Conservation (phyloP, 2,888 invertebrate genomes). For the Apotomis turbidana region DNA sequence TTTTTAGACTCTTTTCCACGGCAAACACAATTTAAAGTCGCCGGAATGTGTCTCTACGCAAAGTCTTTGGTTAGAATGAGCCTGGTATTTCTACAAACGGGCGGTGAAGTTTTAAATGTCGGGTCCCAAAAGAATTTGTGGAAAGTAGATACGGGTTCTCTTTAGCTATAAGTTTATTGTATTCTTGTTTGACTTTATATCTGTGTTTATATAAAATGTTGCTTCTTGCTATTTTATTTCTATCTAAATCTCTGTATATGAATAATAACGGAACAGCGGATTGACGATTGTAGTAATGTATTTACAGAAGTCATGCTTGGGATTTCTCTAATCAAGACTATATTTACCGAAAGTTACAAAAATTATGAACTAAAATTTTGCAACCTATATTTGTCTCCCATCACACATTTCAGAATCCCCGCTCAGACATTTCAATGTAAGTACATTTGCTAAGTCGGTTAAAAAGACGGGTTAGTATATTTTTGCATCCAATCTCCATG, state of each 20-base stretch:
- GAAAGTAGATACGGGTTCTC: conserved; percentile 11
- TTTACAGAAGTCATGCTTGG: no score
- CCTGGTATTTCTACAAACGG: conserved; percentile 30
- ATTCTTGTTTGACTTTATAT: not conserved
- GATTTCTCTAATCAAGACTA: no score
- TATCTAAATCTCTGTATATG: no score
- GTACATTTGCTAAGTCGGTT: not conserved
- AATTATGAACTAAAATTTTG: no score
- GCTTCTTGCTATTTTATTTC: no score
- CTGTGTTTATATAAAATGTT: not conserved
- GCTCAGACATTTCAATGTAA: not conserved
- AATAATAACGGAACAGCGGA: no score
- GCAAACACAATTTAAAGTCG: conserved; percentile 31
- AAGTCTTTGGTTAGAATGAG: conserved; percentile 18
- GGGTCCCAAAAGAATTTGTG: conserved; percentile 20
- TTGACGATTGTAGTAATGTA: no score
- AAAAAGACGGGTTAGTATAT: not conserved
- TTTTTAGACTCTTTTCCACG: conserved; percentile 14
- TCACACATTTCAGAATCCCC: not conserved
- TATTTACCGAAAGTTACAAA: not conserved
- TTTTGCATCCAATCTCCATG: conserved; percentile 5
- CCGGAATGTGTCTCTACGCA: conserved; percentile 22
- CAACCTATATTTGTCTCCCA: not conserved
- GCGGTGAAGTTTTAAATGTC: conserved; percentile 25
- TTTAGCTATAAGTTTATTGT: not conserved